These are phyloP conservation scores for Bradynema listronoti DNA, from an alignment of 1,140 invertebrate genomes.

Conservation along the genomic window DNA sequence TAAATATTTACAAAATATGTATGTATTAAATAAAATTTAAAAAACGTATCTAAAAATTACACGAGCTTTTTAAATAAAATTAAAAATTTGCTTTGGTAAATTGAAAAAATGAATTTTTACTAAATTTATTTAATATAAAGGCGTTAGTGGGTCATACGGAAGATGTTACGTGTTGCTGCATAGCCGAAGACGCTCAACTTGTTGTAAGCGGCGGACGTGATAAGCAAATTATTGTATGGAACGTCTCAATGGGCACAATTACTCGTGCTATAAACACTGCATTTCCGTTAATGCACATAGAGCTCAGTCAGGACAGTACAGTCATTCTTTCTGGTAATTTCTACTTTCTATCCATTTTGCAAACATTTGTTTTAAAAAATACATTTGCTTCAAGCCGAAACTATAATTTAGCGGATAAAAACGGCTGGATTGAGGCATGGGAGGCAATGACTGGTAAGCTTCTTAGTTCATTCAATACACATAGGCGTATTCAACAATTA, in stretches of 20 bases:
- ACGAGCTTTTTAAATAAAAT: neutral
- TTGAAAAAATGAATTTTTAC: neutral
- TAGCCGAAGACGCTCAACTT: slow-evolving; percentile 34
- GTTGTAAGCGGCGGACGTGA: slow-evolving; percentile 41
- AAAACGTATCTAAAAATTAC: too few relatives aligned
- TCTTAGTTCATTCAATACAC: slow-evolving; percentile 43
- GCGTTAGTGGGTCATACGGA: slow-evolving; percentile 47
- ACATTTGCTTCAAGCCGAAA: too few relatives aligned
- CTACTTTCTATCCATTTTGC: slow-evolving; percentile 2
- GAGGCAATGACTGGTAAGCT: slow-evolving; percentile 13
- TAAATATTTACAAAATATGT: too few relatives aligned
- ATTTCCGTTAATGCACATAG: slow-evolving; percentile 15
- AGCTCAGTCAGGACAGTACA: slow-evolving; percentile 36
- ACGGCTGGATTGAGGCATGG: slow-evolving; percentile 43
- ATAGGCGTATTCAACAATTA: slow-evolving; percentile 27
- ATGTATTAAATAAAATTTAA: too few relatives aligned
- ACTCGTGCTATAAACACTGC: slow-evolving; percentile 12
- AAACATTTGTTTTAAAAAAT: too few relatives aligned
- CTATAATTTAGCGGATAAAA: slow-evolving; percentile 40
- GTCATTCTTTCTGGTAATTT: slow-evolving; percentile 36
- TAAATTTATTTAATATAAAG: slow-evolving; percentile 14
- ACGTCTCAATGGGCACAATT: slow-evolving; percentile 37
- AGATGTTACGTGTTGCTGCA: slow-evolving; percentile 36
- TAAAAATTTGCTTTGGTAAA: neutral
- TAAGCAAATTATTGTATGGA: slow-evolving; percentile 41